These are phyloP conservation scores for Ciconia maguari DNA, from an alignment of 2,113 vertebrate genomes.

Conservation along the genomic window DNA sequence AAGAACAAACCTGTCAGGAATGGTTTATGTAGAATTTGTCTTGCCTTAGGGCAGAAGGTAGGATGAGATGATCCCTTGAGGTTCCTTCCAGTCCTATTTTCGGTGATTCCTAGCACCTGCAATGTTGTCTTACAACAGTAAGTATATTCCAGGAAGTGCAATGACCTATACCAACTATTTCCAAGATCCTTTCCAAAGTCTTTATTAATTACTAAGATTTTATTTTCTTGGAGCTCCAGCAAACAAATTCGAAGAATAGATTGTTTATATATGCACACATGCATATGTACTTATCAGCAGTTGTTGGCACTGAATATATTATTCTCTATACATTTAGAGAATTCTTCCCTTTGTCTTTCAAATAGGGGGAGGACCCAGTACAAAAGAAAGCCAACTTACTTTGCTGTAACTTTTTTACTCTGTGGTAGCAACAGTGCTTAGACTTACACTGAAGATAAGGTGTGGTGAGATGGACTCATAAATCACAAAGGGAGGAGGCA, in stretches of 20 bases:
- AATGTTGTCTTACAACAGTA: neutral
- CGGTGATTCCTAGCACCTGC: neutral
- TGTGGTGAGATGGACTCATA: neutral
- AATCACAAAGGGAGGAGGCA: neutral
- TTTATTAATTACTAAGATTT: neutral
- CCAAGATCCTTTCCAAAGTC: neutral
- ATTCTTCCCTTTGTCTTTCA: neutral
- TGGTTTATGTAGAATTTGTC: neutral
- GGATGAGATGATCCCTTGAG: neutral
- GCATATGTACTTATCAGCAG: neutral
- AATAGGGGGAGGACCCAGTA: fast-evolving
- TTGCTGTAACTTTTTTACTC: neutral
- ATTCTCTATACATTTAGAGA: neutral
- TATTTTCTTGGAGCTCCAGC: neutral
- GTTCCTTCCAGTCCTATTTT: neutral
- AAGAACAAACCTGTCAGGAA: neutral
- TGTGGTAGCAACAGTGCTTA: neutral
- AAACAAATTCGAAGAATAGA: fast-evolving
- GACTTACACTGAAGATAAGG: fast-evolving
- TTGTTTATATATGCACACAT: neutral
- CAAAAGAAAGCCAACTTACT: neutral
- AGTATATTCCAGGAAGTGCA: neutral
- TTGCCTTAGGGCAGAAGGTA: neutral
- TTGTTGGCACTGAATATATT: neutral
- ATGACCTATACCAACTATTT: neutral